Evolutionary conservation across 1,140 invertebrate species (phyloP).

Genomic region (Drosophila pandora): DNA sequence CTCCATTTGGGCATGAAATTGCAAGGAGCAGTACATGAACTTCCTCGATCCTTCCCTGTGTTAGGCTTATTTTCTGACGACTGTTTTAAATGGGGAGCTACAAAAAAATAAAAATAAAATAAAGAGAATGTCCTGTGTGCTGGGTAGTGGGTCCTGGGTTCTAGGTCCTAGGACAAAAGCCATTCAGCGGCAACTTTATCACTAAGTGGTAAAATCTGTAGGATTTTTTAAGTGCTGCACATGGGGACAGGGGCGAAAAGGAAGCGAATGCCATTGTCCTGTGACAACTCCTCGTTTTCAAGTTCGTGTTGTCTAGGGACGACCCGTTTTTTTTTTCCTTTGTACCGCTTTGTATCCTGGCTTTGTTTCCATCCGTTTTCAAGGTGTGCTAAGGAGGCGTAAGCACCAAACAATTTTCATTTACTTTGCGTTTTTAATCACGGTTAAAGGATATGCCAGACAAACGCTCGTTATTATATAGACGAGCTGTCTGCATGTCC

Average conservation of each 20-base stretch:
- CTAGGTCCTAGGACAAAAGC: constrained; percentile 62
- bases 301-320: constrained; percentile 51
- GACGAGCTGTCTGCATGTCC: constrained; percentile 33
- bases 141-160: background rate
- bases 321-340: constrained; percentile 9
- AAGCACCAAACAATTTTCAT: constrained; percentile 81
- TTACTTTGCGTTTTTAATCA: constrained; percentile 80
- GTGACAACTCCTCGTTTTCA: constrained; percentile 41
- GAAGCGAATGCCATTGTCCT: constrained; percentile 58
- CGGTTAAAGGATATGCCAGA: constrained; percentile 79
- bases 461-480: constrained; percentile 60
- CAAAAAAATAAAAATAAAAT: constrained; percentile 17
- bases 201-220: constrained; percentile 80
- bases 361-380: constrained; percentile 66
- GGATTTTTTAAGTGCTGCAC: constrained; percentile 76
- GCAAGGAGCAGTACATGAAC: constrained; percentile 38
- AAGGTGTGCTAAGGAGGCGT: constrained; percentile 81
- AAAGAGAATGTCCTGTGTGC: background rate
- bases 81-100: constrained; percentile 56
- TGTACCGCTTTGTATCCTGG: constrained; percentile 13
- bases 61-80: constrained; percentile 61
- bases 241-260: constrained; percentile 6
- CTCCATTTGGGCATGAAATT: constrained; percentile 79
- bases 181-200: constrained; percentile 72
- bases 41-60: constrained; percentile 9